A percentile compares a stretch with the other conserved stretches of the same genome.
phyloP scores from a whole-genome alignment of 2,888 invertebrate genomes.

The Taphrorychus bicolor region DNA sequence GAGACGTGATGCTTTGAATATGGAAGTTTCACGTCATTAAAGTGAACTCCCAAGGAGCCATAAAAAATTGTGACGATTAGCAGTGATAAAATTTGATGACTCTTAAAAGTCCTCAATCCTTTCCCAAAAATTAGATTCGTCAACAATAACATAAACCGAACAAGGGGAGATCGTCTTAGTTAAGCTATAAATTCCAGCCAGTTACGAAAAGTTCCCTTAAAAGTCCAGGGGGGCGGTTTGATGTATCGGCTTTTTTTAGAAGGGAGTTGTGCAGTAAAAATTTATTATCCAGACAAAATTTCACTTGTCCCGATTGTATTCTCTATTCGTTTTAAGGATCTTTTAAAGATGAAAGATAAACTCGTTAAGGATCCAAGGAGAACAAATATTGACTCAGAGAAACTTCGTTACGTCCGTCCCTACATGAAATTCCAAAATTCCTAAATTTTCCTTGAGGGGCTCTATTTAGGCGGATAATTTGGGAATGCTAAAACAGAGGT shows the following conservation, averaged over 20 bases:
- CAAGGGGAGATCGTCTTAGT: slow-evolving; percentile 25
- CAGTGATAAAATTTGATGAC: slow-evolving; percentile 32
- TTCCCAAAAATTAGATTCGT: slow-evolving; percentile 39
- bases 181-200: slow-evolving; percentile 35
- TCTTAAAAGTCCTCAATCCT: slow-evolving; percentile 39
- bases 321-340: slow-evolving; percentile 25
- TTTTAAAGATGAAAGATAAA: slow-evolving; percentile 36
- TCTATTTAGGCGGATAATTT: slow-evolving; percentile 9
- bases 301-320: slow-evolving; percentile 16
- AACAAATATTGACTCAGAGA: slow-evolving; percentile 31
- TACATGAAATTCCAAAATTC: slow-evolving; percentile 31
- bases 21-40: background rate
- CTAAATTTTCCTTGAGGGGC: slow-evolving; percentile 1
- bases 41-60: slow-evolving; percentile 6
- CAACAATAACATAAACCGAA: slow-evolving; percentile 32
- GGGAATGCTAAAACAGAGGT: background rate
- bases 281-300: slow-evolving; percentile 34
- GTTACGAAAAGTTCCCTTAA: slow-evolving; percentile 26
- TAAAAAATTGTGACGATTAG: slow-evolving; percentile 16
- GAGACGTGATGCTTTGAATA: background rate
- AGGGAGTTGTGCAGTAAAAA: slow-evolving; percentile 34
- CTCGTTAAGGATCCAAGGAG: slow-evolving; percentile 28
- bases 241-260: slow-evolving; percentile 34
- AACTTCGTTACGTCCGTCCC: slow-evolving; percentile 29
- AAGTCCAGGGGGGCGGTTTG: slow-evolving; percentile 30